Evolutionary conservation across 1,140 invertebrate genomes (phyloP), one percentile per base, ranked within the genome.

Genomic region (Caenorhabditis latens): DNA sequence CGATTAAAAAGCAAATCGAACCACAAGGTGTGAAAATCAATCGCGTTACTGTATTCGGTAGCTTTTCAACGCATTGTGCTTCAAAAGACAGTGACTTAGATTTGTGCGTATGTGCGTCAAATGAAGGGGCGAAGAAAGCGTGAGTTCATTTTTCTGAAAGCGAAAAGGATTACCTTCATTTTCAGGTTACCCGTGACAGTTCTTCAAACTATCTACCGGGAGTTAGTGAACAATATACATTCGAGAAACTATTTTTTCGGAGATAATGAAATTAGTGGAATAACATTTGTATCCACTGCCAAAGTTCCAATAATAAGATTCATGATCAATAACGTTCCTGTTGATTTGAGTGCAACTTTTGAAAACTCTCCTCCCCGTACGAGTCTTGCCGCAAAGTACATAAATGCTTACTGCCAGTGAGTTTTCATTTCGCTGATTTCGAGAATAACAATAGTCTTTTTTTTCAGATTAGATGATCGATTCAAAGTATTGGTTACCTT

Each of bases 391-490:
- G 65, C 65, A 13, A 71, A 46, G 16, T 71, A 43, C 19, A 71
- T 71, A 9, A 71, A 71, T 71, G 65, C 65, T 5, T 71, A 71
- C 21, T 71, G 65, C 65, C 65, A 71, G 65, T 71, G 1, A 71
- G 65, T 43, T 71, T 71, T 19, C 32, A 2, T 32, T 13, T 32
- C 19, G 8, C n/a, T 63, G 16, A 19, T 46, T 46, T 14, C 19
- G 14, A 16, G 16, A 16, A 43, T 43, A 65, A 2, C 21, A 46
- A 7, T n/a, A n/a, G n/a, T 14, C 19, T 19, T 42, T 40, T 40
- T 4, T 43, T 71, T 43, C 42, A 71, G 65, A 19, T 42, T 71
- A 14, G 65, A 71, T 46, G 65, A 71, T 43, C 65, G 65, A 4
- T 71, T 71, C 40, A 16, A 43, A 46, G 19, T 71, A 16, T 42